These are phyloP conservation scores for Pseudoatta argentina DNA, from an alignment of 1,140 invertebrate genomes.

Conservation along the genomic window DNA sequence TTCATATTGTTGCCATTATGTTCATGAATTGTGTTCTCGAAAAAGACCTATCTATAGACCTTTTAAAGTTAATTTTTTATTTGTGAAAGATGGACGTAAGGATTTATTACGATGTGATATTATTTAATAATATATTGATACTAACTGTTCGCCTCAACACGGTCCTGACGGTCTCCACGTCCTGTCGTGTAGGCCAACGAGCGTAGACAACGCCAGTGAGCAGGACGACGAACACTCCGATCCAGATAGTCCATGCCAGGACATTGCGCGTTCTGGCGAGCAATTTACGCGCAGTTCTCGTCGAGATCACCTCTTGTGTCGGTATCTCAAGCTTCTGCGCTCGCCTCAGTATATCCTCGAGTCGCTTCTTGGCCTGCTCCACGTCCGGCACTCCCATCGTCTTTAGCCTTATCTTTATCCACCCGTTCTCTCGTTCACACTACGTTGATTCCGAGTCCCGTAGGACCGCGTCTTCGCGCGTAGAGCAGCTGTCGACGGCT, in stretches of 20 bases:
- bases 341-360: constrained; percentile 79
- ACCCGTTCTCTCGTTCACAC: constrained; percentile 16
- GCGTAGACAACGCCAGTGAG: constrained; percentile 79
- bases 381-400: constrained; percentile 78
- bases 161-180: constrained; percentile 81
- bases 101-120: neutral
- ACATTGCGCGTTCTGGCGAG: constrained; percentile 78
- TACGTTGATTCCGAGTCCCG: constrained; percentile 15
- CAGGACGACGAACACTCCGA: constrained; percentile 77
- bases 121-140: constrained; percentile 4
- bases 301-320: constrained; percentile 77
- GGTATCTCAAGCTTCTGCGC: constrained; percentile 80
- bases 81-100: neutral
- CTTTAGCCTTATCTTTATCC: constrained; percentile 44
- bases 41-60: neutral
- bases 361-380: constrained; percentile 79
- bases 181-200: constrained; percentile 79
- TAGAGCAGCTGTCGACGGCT: neutral
- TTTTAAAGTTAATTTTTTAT: neutral
- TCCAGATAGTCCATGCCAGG: constrained; percentile 76
- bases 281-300: constrained; percentile 79
- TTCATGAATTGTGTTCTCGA: neutral
- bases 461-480: constrained; percentile 22
- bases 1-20: too few relatives aligned
- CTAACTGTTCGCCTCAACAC: constrained; percentile 81